phyloP scores from a whole-genome alignment of 2,888 invertebrate genomes.

The Lasioglossum zephyrum region DNA sequence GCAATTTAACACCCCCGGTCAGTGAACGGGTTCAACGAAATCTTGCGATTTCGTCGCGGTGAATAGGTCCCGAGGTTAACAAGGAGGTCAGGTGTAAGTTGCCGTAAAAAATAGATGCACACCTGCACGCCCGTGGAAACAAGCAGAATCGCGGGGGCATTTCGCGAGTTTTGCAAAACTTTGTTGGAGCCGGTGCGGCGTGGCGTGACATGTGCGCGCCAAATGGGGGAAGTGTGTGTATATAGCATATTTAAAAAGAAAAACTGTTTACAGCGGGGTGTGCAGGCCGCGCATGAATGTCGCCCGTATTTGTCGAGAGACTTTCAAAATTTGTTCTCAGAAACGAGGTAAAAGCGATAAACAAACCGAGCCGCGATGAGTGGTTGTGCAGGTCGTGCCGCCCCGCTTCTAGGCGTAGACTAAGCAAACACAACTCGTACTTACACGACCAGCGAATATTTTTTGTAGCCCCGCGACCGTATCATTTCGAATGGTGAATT shows the following conservation, averaged over 20 bases:
- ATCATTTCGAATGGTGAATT: slow-evolving; percentile 1
- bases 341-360: slow-evolving; percentile 31
- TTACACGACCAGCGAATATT: background rate
- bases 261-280: slow-evolving; percentile 30
- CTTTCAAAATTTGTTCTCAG: slow-evolving; percentile 26
- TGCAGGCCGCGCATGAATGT: slow-evolving; percentile 26
- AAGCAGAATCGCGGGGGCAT: background rate
- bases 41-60: background rate
- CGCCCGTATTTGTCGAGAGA: slow-evolving; percentile 18
- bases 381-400: background rate
- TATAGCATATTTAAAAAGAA: slow-evolving; percentile 25
- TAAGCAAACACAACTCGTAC: slow-evolving; percentile 22
- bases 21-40: slow-evolving; percentile 13
- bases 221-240: slow-evolving; percentile 14
- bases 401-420: background rate
- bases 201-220: slow-evolving; percentile 31
- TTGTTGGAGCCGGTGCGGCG: slow-evolving; percentile 5
- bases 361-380: slow-evolving; percentile 22
- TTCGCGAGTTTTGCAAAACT: background rate
- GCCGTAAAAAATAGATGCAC: background rate
- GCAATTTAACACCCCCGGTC: too few relatives aligned
- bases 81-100: background rate
- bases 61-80: slow-evolving; percentile 16
- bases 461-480: background rate
- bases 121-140: background rate